Percentiles rank a stretch among this genome's conserved stretches.
Conservation (phyloP, 2,113 vertebrate genomes). For the Sphaerodactylus townsendi region DNA sequence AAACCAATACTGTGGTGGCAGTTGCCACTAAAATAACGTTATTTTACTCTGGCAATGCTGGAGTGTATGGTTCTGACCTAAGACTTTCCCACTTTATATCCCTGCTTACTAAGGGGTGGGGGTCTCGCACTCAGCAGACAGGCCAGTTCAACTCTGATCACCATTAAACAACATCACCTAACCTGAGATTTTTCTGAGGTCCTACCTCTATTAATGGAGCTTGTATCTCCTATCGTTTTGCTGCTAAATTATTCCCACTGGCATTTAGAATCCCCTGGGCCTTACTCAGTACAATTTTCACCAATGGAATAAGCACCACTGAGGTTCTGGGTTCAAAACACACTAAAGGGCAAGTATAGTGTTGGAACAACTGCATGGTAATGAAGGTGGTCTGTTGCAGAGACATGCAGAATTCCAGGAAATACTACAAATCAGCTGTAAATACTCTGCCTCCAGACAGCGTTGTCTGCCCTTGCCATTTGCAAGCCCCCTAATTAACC, state of each 20-base stretch:
- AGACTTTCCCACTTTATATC: background rate
- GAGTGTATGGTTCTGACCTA: too few relatives aligned
- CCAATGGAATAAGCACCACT: background rate
- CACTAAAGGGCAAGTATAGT: background rate
- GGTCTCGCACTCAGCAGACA: background rate
- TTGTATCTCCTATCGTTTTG: background rate
- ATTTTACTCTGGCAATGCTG: too few relatives aligned
- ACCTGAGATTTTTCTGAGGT: background rate
- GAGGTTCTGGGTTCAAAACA: background rate
- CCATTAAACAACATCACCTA: background rate
- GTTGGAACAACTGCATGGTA: background rate
- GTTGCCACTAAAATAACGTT: too few relatives aligned
- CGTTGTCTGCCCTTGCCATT: conserved; percentile 62
- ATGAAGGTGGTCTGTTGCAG: background rate
- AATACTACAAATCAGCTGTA: conserved; percentile 33
- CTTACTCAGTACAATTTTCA: background rate
- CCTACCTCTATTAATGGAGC: background rate
- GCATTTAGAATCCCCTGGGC: background rate
- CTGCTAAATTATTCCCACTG: background rate
- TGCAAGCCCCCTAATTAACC: conserved; percentile 68
- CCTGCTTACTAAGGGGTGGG: background rate
- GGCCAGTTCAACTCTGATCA: background rate
- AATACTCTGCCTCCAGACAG: conserved; percentile 46
- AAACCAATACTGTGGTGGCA: too few relatives aligned
- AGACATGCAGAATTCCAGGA: conserved; percentile 13